These are phyloP conservation scores for Lordiphosa collinella DNA, from an alignment of 1,140 invertebrate species.

Conservation along the genomic window DNA sequence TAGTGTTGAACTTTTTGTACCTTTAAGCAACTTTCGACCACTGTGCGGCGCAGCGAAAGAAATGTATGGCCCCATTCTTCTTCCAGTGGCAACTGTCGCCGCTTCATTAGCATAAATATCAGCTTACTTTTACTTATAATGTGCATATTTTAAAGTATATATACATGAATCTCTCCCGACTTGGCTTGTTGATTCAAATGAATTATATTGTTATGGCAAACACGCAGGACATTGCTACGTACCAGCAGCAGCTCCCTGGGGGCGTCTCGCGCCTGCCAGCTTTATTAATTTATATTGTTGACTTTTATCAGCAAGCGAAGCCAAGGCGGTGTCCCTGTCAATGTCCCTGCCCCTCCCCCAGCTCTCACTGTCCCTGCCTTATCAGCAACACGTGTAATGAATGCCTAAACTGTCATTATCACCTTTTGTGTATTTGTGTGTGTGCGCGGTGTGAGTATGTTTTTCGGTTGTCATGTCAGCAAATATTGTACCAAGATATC, in stretches of 20 bases:
- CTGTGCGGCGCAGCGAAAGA: neutral
- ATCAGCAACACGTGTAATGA: slow-evolving; percentile 79
- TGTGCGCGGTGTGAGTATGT: slow-evolving; percentile 46
- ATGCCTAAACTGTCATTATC: slow-evolving; percentile 78
- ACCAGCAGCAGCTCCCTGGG: slow-evolving; percentile 33
- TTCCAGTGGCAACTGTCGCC: slow-evolving; percentile 41
- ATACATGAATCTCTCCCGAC: slow-evolving; percentile 15
- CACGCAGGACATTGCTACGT: slow-evolving; percentile 51
- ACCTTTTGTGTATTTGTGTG: slow-evolving; percentile 47
- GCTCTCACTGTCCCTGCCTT: slow-evolving; percentile 18
- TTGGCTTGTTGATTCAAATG: slow-evolving; percentile 71
- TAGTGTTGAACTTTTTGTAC: no score
- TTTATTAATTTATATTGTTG: slow-evolving; percentile 78
- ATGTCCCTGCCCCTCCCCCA: slow-evolving; percentile 17
- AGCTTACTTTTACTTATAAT: slow-evolving; percentile 70
- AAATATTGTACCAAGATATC: slow-evolving; percentile 71
- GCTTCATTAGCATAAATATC: slow-evolving; percentile 76
- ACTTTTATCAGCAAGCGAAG: slow-evolving; percentile 59
- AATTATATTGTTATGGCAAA: slow-evolving; percentile 76
- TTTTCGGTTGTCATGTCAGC: slow-evolving; percentile 76
- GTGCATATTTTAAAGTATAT: slow-evolving; percentile 65
- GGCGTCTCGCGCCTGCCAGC: slow-evolving; percentile 57
- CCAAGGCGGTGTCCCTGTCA: slow-evolving; percentile 34
- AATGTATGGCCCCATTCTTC: slow-evolving; percentile 45
- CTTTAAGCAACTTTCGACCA: no score